Percentiles rank a stretch among this genome's conserved stretches.
Evolutionary conservation across 2,797 vertebrate species (phyloP).

Genomic region (Varecia variegata): DNA sequence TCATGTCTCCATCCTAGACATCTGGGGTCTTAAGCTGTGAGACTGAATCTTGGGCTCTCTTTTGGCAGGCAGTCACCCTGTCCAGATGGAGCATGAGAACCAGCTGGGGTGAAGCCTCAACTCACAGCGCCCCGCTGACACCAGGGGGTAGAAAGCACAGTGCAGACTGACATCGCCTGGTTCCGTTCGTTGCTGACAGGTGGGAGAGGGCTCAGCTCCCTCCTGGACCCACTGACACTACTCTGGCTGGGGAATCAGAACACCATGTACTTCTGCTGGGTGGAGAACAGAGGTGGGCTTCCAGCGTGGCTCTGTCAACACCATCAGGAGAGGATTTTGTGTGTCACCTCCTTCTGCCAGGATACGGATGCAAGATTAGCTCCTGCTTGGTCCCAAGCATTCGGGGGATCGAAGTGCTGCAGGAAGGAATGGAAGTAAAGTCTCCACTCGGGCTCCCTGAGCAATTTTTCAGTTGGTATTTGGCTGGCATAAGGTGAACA

Average conservation of each 20-base stretch:
- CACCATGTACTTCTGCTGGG: neutral
- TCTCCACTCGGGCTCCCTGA: accelerated
- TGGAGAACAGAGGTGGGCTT: neutral
- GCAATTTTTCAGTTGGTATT: neutral
- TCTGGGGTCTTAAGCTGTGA: neutral
- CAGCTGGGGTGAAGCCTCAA: neutral
- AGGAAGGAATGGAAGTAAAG: accelerated
- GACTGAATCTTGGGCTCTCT: neutral
- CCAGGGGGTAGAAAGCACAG: accelerated
- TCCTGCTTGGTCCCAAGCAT: neutral
- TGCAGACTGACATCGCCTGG: accelerated
- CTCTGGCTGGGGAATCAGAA: neutral
- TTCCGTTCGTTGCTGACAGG: neutral
- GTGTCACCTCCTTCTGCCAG: neutral
- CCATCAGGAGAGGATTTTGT: accelerated
- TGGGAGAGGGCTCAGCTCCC: neutral
- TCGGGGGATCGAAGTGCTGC: neutral
- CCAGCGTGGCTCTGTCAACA: neutral
- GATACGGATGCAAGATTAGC: neutral
- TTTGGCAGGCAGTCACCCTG: neutral
- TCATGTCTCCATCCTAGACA: neutral
- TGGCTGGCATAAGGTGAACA: neutral
- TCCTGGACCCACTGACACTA: neutral
- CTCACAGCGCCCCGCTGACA: too few relatives aligned
- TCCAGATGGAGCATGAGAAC: accelerated